Conservation (phyloP, 2,113 vertebrate species). For the Fulmarus glacialis region DNA sequence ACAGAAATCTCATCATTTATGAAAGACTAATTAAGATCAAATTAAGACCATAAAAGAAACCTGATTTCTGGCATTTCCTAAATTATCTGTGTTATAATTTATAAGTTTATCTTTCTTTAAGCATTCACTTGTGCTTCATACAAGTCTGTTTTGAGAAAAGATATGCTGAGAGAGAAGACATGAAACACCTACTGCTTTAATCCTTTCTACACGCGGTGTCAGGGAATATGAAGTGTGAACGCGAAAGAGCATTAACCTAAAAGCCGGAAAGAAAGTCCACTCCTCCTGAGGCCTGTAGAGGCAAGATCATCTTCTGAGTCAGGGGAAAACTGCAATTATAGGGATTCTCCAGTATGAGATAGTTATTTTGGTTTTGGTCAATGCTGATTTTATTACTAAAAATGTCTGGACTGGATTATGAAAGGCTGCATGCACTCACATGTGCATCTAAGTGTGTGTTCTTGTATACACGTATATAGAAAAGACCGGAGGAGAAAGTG, state of each 20-base stretch:
- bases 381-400: background rate
- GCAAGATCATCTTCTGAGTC: background rate
- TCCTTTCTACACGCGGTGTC: rapidly evolving
- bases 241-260: background rate
- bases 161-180: background rate
- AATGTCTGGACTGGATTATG: background rate
- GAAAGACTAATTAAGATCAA: background rate
- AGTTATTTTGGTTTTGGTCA: background rate
- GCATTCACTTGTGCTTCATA: background rate
- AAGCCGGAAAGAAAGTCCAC: background rate
- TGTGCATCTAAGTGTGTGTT: background rate
- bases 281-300: background rate
- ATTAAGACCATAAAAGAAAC: background rate
- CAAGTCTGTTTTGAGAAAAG: background rate
- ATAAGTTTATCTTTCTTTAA: background rate
- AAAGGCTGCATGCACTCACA: background rate
- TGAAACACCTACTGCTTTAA: background rate
- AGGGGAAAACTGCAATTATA: background rate
- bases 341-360: background rate
- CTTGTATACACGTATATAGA: background rate
- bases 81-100: background rate
- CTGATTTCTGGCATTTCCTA: background rate
- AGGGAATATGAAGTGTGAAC: background rate
- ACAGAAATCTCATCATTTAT: background rate
- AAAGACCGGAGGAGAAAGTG: background rate